Evolutionary conservation across 2,888 invertebrate species (phyloP).

Genomic region (Caenorhabditis japonica): DNA sequence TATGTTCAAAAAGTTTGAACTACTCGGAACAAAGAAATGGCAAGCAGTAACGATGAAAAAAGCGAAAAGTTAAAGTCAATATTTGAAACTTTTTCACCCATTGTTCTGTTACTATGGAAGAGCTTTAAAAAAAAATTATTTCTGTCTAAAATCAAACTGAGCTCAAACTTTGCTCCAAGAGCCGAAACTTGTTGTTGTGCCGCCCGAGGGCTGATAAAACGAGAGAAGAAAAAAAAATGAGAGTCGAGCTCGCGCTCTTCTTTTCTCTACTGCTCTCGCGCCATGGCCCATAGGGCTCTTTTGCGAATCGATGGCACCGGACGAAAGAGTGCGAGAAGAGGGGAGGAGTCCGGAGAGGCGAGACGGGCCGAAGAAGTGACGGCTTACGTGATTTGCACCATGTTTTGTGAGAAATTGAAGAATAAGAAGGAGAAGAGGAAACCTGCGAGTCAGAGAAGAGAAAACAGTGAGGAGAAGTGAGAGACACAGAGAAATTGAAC

Average conservation of each 20-base stretch:
- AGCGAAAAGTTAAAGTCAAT: too few relatives aligned
- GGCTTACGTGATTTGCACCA: constrained; percentile 42
- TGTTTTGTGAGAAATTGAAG: constrained; percentile 24
- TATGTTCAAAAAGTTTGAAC: too few relatives aligned
- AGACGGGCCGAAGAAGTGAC: not conserved
- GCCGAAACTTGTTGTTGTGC: constrained; percentile 2
- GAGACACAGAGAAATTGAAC: not conserved
- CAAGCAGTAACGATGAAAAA: too few relatives aligned
- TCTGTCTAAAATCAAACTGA: too few relatives aligned
- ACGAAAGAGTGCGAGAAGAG: not conserved
- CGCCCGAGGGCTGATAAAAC: constrained; percentile 5
- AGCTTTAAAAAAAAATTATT: too few relatives aligned
- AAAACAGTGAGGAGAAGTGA: constrained; percentile 17
- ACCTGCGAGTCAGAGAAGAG: not conserved
- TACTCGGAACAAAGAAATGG: too few relatives aligned
- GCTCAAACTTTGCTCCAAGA: too few relatives aligned
- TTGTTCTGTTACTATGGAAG: too few relatives aligned
- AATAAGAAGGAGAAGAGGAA: constrained; percentile 9
- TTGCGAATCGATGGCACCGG: constrained; percentile 2
- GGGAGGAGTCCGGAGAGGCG: not conserved
- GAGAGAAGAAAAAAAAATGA: constrained; percentile 4
- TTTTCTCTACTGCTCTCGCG: too few relatives aligned
- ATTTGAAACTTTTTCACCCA: too few relatives aligned
- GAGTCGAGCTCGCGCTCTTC: too few relatives aligned
- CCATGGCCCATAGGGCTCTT: not conserved